Base-by-base conservation (phyloP, 2,797 vertebrate species). In the Esox masquinongy region DNA sequence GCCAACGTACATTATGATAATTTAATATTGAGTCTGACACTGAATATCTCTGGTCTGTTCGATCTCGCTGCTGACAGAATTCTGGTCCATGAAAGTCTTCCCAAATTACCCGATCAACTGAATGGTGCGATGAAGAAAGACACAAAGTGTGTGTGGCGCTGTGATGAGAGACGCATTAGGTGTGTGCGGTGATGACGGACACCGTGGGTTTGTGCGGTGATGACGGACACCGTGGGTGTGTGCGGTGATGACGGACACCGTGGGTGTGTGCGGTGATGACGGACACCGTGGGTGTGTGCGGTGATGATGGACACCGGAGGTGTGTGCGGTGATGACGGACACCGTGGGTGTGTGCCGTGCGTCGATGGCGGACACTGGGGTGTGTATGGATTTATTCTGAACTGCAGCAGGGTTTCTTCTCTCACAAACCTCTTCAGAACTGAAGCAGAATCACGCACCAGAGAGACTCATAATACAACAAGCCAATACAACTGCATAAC, bases 1-100 rank as follows among this genome's bases (percentile, higher is more conserved):
- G 87, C 86, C 87, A 86, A 88, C 81, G 90, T 92, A 88, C 88
- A 92, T 93, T 92, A 92, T 93, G 88, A 87, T 92, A 86, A 90
- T 7, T 43, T 43, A 93, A 91, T 92, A 92, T 92, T 89, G 92
- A 92, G 90, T 93, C 91, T 92, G 91, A 92, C 90, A 90, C 89
- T 88, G 82, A 87, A 81, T 90, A 89, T 90, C 89, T 92, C 90
- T 91, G 87, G 78, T 89, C 91, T 90, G 63, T 34, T 66, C 29
- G 2, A 29, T 31, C 26, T 8, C 7, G 0, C 61, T 64, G 11
- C 63, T 19, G 16, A 34, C 16, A 36, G 56, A 7, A 61, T 12
- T 24, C 24, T 61, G 24, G 9, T 26, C 0, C 64, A 29, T 36
- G 29, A 67, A 7, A 66, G 34, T 26, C 24, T 71, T 71, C 31